These are phyloP conservation scores for Orthosia gothica DNA, from an alignment of 2,888 invertebrate genomes.

Conservation along the genomic window DNA sequence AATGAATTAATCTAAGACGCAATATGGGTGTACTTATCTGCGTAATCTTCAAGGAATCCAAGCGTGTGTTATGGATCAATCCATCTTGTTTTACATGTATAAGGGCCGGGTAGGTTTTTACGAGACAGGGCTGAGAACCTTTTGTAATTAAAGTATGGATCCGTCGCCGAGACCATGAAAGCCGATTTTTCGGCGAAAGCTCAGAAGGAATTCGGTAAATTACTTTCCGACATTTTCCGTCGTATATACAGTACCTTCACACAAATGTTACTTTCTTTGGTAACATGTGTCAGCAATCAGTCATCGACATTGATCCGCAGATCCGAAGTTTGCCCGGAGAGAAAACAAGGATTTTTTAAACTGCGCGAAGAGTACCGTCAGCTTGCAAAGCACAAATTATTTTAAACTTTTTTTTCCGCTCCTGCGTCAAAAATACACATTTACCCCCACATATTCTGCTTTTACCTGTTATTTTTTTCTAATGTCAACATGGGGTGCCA, in stretches of 20 bases:
- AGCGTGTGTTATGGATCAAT: not conserved
- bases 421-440: not conserved
- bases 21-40: not conserved
- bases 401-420: too few species aligned
- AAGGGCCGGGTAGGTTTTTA: not conserved
- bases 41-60: not conserved
- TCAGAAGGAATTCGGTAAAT: slow-evolving; percentile 13
- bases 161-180: not conserved
- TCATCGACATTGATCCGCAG: not conserved
- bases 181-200: not conserved
- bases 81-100: not conserved
- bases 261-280: not conserved
- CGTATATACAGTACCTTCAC: not conserved
- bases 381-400: not conserved
- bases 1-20: too few species aligned
- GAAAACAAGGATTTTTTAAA: not conserved
- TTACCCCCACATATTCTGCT: not conserved
- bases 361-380: not conserved
- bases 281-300: slow-evolving; percentile 4
- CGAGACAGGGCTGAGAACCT: not conserved
- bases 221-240: slow-evolving; percentile 4
- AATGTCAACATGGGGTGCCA: not conserved
- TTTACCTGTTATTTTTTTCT: slow-evolving; percentile 1
- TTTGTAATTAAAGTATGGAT: slow-evolving; percentile 6
- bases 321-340: not conserved